Evolutionary conservation across 2,888 invertebrate species (phyloP), one percentile per base, ranked within the genome.

Genomic region (Melanotus villosus): DNA sequence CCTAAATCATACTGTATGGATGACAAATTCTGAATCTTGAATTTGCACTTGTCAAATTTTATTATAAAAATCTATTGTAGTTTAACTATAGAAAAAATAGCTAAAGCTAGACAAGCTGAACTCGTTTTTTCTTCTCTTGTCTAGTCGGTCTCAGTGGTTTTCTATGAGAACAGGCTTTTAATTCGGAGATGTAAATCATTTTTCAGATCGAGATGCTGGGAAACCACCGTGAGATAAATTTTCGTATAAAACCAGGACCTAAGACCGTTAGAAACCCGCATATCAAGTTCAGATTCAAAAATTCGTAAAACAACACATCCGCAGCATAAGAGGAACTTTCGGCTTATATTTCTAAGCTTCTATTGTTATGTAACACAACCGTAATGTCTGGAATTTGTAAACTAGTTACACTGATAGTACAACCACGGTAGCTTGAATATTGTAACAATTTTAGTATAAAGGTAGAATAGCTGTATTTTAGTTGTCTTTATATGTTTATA

Each of bases 131-230:
- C 36, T 16, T 23, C 32, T 18, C 52, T 50, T 19, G 62, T 54
- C 58, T 56, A 66, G 63, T 57, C 54, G 18, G 30, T 69, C 52
- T 62, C 54, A 57, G 70, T 23, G 30, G 66, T 66, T 70, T 70
- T 70, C 70, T 70, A 70, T 70, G 66, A 62, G 66, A 70, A 70
- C 70, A 60, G 58, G 70, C 32, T 70, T 70, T 63, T 60, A 70
- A 66, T 66, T 60, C 63, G 23, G 30, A 26, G 66, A 70, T 66
- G 70, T 70, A 70, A 70, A 70, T 70, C 70, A 70, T 66, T 52
- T 68, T 66, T 65, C 57, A 70, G 43, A 69, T 65, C 47, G 56
- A 58, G 70, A 70, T 70, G 70, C 70, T 70, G 70, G 70, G 70
- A 70, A 66, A 62, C 56, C 52, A 59, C 52, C 70, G 70, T 70